phyloP scores from a whole-genome alignment of 2,113 vertebrate species.

The Mionectes macconnelli region DNA sequence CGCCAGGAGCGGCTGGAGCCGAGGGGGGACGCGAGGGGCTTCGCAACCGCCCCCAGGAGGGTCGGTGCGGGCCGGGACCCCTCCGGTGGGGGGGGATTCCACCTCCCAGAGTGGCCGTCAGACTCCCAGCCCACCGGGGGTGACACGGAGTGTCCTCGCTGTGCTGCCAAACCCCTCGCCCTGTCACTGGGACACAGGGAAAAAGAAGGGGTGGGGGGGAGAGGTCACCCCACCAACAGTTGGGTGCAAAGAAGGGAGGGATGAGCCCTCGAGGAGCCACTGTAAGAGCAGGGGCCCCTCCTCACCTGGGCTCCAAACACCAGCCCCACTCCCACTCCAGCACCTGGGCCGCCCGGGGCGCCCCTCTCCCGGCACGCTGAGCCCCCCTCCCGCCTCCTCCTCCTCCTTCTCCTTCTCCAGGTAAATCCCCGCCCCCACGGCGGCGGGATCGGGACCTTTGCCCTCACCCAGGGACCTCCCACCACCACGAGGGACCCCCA shows the following conservation, averaged over 20 bases:
- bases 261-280: fast-evolving
- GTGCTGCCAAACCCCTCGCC: background rate
- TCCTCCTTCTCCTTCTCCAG: background rate
- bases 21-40: background rate
- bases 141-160: background rate
- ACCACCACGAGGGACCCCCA: background rate
- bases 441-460: background rate
- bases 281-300: fast-evolving
- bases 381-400: background rate
- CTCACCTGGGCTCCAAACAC: background rate
- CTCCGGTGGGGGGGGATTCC: fast-evolving
- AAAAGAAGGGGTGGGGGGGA: too few species aligned
- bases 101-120: too few species aligned
- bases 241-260: background rate
- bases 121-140: background rate
- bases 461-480: background rate
- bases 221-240: too few species aligned
- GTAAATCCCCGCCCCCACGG: background rate
- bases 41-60: fast-evolving
- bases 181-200: background rate
- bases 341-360: background rate
- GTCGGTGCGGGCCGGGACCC: background rate
- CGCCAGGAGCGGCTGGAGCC: background rate
- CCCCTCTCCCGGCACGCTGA: background rate
- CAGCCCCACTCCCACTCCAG: too few species aligned